Evolutionary conservation across 2,888 invertebrate species (phyloP).

Genomic region (Ormyrus nitidulus): DNA sequence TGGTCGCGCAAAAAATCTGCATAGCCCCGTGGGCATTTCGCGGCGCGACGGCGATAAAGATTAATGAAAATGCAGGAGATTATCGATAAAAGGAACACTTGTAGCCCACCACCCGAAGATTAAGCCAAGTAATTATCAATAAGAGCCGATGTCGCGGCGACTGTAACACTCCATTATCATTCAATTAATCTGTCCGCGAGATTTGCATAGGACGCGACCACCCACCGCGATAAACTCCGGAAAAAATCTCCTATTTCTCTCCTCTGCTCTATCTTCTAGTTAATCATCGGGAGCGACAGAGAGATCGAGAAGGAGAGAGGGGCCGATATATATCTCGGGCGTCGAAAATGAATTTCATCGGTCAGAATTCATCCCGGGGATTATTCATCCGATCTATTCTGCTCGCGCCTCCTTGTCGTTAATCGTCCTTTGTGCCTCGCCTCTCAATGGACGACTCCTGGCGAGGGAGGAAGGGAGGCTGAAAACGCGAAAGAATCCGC

Average conservation of each 20-base stretch:
- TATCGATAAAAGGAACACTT: slow-evolving; percentile 10
- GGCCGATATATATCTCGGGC: slow-evolving; percentile 22
- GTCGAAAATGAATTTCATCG: slow-evolving; percentile 53
- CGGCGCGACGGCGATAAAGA: not conserved
- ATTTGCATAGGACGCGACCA: slow-evolving; percentile 41
- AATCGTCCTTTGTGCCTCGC: slow-evolving; percentile 33
- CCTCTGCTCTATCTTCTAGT: slow-evolving; percentile 18
- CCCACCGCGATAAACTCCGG: slow-evolving; percentile 16
- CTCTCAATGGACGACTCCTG: too few species aligned
- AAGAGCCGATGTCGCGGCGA: not conserved
- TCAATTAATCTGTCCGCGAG: slow-evolving; percentile 47
- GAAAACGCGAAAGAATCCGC: slow-evolving; percentile 36
- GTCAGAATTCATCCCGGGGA: slow-evolving; percentile 23
- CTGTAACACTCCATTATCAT: slow-evolving; percentile 31
- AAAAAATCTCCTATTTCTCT: slow-evolving; percentile 7
- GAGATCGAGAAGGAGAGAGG: not conserved
- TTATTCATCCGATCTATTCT: slow-evolving; percentile 23
- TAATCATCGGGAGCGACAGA: slow-evolving; percentile 12
- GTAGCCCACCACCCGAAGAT: not conserved
- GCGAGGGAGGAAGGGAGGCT: not conserved
- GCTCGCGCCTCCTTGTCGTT: slow-evolving; percentile 16
- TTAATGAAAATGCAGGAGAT: slow-evolving; percentile 22
- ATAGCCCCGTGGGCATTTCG: too few species aligned
- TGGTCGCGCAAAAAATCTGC: too few species aligned
- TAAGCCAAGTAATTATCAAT: slow-evolving; percentile 26